phyloP scores from a whole-genome alignment of 1,140 invertebrate genomes.

The Magallana angulata region DNA sequence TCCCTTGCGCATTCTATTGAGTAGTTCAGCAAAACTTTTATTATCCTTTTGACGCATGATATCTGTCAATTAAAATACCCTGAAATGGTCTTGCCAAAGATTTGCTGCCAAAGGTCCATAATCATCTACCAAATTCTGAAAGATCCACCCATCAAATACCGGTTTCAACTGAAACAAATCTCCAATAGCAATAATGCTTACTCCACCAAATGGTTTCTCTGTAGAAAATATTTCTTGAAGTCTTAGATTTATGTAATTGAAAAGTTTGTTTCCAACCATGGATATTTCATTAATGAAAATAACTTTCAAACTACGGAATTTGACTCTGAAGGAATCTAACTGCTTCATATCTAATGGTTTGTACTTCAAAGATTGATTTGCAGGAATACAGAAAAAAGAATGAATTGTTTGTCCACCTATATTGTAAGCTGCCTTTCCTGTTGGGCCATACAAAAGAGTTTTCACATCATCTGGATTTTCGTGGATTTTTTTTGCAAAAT shows the following conservation, averaged over 20 bases:
- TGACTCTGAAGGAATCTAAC: constrained; percentile 46
- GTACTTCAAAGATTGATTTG: constrained; percentile 3
- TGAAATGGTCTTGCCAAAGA: constrained; percentile 57
- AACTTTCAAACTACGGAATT: constrained; percentile 42
- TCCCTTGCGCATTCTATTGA: constrained; percentile 58
- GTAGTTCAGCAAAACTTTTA: constrained; percentile 52
- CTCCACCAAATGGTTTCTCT: constrained; percentile 54
- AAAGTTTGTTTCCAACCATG: constrained; percentile 58
- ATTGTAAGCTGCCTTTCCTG: constrained; percentile 58
- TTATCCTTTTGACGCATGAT: constrained; percentile 62
- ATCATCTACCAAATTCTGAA: constrained; percentile 44
- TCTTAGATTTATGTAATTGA: constrained; percentile 51
- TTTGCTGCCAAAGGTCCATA: constrained; percentile 55
- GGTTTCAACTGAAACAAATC: constrained; percentile 57
- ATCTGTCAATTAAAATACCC: constrained; percentile 53
- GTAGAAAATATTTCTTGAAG: constrained; percentile 51
- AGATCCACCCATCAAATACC: constrained; percentile 56
- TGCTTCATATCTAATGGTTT: constrained; percentile 37
- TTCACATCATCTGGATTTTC: constrained; percentile 50
- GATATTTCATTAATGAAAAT: constrained; percentile 61
- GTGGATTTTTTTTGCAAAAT: not conserved
- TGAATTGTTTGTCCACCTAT: constrained; percentile 39
- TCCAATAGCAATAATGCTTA: constrained; percentile 58
- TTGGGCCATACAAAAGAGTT: constrained; percentile 44
- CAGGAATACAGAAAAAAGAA: constrained; percentile 47